Conservation (phyloP, 1,140 invertebrate species). For the Drosophila kepulauana region DNA sequence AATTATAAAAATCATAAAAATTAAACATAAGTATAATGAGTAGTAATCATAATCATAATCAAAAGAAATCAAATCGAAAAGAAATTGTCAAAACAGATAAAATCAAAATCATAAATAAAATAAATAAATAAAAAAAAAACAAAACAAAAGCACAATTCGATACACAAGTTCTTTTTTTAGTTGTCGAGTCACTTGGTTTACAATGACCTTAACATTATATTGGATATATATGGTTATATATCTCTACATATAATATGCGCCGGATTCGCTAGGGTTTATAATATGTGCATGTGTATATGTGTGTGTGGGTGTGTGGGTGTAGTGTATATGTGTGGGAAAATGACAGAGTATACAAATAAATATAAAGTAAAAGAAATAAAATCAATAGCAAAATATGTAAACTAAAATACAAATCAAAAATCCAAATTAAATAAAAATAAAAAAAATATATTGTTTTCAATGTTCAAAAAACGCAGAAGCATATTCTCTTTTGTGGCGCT, state of each 20-base stretch:
- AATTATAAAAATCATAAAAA: constrained; percentile 75
- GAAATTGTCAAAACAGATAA: constrained; percentile 32
- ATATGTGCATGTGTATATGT: not conserved
- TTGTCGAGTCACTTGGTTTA: not conserved
- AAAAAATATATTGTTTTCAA: not conserved
- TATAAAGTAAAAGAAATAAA: constrained; percentile 21
- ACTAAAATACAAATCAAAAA: constrained; percentile 20
- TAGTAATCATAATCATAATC: constrained; percentile 57
- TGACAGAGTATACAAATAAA: constrained; percentile 29
- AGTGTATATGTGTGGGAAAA: constrained; percentile 31
- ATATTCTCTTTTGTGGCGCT: constrained; percentile 10
- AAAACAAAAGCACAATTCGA: constrained; percentile 49
- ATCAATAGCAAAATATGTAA: constrained; percentile 18
- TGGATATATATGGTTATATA: constrained; percentile 36
- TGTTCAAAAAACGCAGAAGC: constrained; percentile 14
- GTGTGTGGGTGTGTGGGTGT: constrained; percentile 6
- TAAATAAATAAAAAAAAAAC: constrained; percentile 47
- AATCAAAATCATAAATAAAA: constrained; percentile 45
- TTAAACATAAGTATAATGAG: constrained; percentile 64
- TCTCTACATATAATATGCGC: constrained; percentile 31
- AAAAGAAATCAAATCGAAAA: constrained; percentile 51
- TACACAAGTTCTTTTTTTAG: constrained; percentile 32
- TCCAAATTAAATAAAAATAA: constrained; percentile 7
- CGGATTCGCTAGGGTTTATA: not conserved
- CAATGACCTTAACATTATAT: constrained; percentile 22